phyloP scores from a whole-genome alignment of 2,888 invertebrate genomes.

The Rhorus exstirpatorius region DNA sequence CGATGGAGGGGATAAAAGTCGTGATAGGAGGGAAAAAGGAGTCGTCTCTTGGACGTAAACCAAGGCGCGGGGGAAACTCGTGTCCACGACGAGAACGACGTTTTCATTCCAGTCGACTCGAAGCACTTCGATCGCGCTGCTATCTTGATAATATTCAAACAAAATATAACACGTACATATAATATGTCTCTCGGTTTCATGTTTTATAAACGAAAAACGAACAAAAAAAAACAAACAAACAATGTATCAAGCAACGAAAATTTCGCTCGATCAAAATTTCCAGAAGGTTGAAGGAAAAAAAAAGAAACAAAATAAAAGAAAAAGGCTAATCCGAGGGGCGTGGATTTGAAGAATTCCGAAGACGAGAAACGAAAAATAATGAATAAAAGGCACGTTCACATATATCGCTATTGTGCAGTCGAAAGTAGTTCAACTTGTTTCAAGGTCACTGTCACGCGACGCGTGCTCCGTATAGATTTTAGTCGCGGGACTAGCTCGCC shows the following conservation, averaged over 20 bases:
- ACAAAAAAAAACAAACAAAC: neutral
- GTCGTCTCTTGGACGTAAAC: conserved; percentile 35
- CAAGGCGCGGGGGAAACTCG: conserved; percentile 31
- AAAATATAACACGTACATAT: neutral
- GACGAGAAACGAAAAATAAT: conserved; percentile 20
- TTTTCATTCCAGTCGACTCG: conserved; percentile 52
- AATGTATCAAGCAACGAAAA: neutral
- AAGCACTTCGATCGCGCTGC: conserved; percentile 36
- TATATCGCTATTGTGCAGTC: conserved; percentile 35
- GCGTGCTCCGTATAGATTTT: conserved; percentile 58
- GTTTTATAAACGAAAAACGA: neutral
- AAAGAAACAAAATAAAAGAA: neutral
- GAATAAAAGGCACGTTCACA: conserved; percentile 39
- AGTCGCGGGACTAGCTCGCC: conserved; percentile 19
- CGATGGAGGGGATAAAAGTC: conserved; percentile 26
- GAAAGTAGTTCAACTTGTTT: conserved; percentile 68
- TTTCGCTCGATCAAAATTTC: neutral
- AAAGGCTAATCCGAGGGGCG: neutral
- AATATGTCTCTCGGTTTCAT: neutral
- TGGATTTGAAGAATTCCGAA: conserved; percentile 17
- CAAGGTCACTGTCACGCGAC: conserved; percentile 73
- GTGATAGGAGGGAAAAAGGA: conserved; percentile 18
- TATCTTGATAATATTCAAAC: conserved; percentile 8
- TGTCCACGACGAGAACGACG: conserved; percentile 59
- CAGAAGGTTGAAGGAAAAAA: neutral